Base-by-base conservation (phyloP, 2,113 vertebrate species). In the Hystrix brachyura region DNA sequence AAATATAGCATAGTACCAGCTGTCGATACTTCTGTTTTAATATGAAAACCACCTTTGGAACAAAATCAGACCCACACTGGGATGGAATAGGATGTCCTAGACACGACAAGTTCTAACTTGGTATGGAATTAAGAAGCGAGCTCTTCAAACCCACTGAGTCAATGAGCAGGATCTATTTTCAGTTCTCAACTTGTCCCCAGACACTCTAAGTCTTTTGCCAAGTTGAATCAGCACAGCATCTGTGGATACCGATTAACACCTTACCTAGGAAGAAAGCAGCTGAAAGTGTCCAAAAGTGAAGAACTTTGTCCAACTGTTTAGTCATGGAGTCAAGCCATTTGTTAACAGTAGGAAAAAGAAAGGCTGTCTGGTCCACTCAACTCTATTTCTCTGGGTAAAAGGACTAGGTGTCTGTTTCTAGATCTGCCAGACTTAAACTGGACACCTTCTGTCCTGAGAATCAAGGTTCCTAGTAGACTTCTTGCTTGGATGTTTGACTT, bases 131-230 rank as follows among this genome's bases (percentile, higher is more conserved):
- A 93, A 94, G 87, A 93, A 87, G 83, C 87, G 65, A 74, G 48
- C 17, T 34, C 57, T 90, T 19, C 69, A 81, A 12, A 91, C 48
- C 80, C 32, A 92, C 80, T 94, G 94, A 97, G 85, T 95, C 96
- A 93, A 79, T 46, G 76, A 29, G 18, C 46, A 92, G 94, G 65
- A 87, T 96, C 87, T 94, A 93, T 95, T 97, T 97, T 97, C 90
- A 94, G 83, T 96, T 96, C 87, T 88, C 48, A 51, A 72, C 95
- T 95, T 97, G 93, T 94, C 94, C 95, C 87, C 67, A 97, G 87
- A 90, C 0, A n/a, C 87, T 95, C 69, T 55, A 67, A 96, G 59
- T n/a, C 64, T 91, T 87, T 94, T 85, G 94, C 96, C 96, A 96
- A 95, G 71, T 23, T 94, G 86, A 97, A 89, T 96, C 62, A 91